A percentile compares a stretch with the other conserved stretches of the same genome.
Evolutionary conservation across 2,113 vertebrate genomes (phyloP).

Genomic region (Theristicus caerulescens): DNA sequence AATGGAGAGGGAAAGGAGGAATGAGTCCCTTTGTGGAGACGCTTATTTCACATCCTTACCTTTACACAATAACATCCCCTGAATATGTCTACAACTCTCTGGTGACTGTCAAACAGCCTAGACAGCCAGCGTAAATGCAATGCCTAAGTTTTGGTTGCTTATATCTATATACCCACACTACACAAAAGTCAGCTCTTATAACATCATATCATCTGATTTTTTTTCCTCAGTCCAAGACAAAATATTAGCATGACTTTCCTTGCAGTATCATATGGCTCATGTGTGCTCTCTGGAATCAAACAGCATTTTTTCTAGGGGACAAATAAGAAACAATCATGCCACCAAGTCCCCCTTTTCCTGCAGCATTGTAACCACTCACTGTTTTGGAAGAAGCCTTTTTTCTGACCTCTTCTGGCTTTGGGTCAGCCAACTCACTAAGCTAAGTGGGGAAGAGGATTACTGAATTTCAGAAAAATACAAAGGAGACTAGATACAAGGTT

Average conservation of each 20-base stretch:
- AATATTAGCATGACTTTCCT: background rate
- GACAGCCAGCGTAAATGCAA: background rate
- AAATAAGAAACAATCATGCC: background rate
- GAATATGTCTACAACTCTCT: background rate
- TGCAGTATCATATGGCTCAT: background rate
- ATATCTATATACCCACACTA: background rate
- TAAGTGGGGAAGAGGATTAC: conserved; percentile 48
- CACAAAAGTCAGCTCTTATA: background rate
- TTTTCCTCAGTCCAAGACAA: background rate
- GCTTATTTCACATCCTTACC: background rate
- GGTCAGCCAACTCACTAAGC: conserved; percentile 45
- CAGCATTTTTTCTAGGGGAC: background rate
- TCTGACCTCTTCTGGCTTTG: conserved; percentile 48
- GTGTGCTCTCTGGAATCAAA: background rate
- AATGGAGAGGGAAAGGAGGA: background rate
- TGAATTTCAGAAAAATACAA: conserved; percentile 61
- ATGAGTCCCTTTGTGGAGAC: background rate
- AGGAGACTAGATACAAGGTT: conserved; percentile 12
- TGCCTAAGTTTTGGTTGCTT: background rate
- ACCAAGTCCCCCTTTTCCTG: background rate
- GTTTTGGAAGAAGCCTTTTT: conserved; percentile 1
- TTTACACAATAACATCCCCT: background rate
- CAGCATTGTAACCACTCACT: background rate
- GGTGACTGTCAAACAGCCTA: background rate
- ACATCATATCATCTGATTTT: background rate